phyloP scores from a whole-genome alignment of 2,113 vertebrate species.

The Orientallactaga bullata region DNA sequence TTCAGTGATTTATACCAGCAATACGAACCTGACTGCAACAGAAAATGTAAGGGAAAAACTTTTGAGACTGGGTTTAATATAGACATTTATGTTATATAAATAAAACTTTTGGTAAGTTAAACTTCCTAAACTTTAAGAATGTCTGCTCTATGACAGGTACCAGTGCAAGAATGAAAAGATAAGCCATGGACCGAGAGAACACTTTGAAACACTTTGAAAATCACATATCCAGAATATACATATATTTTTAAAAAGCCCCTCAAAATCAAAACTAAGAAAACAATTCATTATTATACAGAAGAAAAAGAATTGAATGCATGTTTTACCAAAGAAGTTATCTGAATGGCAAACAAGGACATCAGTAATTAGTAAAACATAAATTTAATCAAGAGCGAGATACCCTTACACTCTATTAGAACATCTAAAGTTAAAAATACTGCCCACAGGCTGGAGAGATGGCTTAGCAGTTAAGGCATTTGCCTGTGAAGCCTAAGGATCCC shows the following conservation, averaged over 20 bases:
- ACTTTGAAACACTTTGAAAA: not conserved
- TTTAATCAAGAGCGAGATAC: not conserved
- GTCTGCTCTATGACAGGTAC: not conserved
- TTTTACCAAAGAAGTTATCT: not conserved
- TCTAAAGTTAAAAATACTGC: not conserved
- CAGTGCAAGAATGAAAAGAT: not conserved
- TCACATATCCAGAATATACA: not conserved
- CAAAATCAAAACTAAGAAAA: too few species aligned
- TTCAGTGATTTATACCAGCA: too few species aligned
- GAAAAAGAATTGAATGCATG: too few species aligned
- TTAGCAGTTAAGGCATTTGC: too few species aligned
- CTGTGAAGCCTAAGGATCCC: too few species aligned
- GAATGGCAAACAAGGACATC: not conserved
- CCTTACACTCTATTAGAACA: not conserved
- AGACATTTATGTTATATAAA: not conserved
- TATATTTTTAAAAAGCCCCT: not conserved
- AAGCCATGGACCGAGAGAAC: too few species aligned
- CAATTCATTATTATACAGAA: too few species aligned
- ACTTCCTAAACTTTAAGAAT: not conserved
- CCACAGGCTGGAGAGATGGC: too few species aligned
- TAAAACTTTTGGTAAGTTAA: not conserved
- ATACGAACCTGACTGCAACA: too few species aligned
- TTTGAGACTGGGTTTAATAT: not conserved
- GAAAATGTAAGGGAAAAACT: not conserved
- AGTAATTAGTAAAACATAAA: not conserved